Evolutionary conservation across 2,113 vertebrate species (phyloP), one percentile per base, ranked within the genome.

Genomic region (Setophaga kirtlandii): DNA sequence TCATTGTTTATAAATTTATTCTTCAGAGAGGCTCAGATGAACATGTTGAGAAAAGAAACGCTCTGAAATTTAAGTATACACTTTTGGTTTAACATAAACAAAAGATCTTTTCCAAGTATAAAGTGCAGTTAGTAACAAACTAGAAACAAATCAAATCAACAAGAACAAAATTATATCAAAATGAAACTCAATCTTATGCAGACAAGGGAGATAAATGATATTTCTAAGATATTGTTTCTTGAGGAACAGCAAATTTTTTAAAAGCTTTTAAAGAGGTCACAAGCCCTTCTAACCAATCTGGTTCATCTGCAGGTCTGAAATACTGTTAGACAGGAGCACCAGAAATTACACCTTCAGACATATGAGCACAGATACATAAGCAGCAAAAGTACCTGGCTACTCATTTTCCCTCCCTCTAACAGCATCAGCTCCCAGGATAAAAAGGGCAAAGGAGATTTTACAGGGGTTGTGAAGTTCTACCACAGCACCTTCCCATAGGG

Each of bases 51-150:
- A 90, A 88, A 95, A 80, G 7, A 88, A 90, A 93, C 3, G 25
- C 70, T 63, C 42, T 84, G 63, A 73, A 82, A 4, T 4, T 56
- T 31, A 65, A 58, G 60, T 42, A 94, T 4, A 10, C 58, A 35
- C 37, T 86, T 86, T 74, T 63, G 75, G 59, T 90, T 94, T 46
- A 94, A 67, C 60, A 21, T 62, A 80, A 89, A 53, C 63, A 92
- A 67, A 92, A 90, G 27, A 19, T 31, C 31, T 8, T 90, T 73
- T 33, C 25, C 46, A 65, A 83, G 69, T 64, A 95, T 93, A 97
- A 97, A 94, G 87, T 94, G 94, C 92, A 77, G 87, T 87, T 80
- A 47, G 17, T 31, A 96, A 94, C 30, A 78, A 76, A 59, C 58
- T 80, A 64, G 73, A 81, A 93, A 64, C 46, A 89, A 70, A 87